Percentiles rank a stretch among this genome's conserved stretches.
Evolutionary conservation across 2,797 vertebrate genomes (phyloP).

Genomic region (Hypotaenidia philippensis): DNA sequence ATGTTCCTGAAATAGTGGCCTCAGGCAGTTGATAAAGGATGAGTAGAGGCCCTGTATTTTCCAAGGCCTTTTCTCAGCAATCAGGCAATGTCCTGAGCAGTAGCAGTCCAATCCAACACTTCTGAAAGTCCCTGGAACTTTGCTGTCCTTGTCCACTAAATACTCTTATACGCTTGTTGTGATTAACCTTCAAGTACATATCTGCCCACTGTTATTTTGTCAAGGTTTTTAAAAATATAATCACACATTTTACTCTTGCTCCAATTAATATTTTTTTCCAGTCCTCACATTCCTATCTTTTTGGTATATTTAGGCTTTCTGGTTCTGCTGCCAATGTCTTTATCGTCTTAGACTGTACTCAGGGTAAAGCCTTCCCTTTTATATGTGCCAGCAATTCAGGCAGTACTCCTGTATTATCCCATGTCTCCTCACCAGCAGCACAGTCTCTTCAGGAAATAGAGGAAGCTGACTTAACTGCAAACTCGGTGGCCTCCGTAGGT

Average conservation of each 20-base stretch:
- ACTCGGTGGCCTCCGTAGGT: background rate
- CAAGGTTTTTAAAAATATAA: background rate
- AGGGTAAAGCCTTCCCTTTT: background rate
- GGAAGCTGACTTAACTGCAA: background rate
- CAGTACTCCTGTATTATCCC: background rate
- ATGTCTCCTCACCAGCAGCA: background rate
- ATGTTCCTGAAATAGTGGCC: background rate
- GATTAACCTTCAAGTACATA: background rate
- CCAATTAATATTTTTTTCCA: background rate
- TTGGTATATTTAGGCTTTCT: background rate
- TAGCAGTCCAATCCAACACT: background rate
- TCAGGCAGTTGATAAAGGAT: background rate
- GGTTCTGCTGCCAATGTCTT: background rate
- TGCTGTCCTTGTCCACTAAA: background rate
- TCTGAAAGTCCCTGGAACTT: background rate
- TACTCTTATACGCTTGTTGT: background rate
- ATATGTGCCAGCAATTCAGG: background rate
- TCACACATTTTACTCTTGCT: background rate
- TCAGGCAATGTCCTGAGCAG: background rate
- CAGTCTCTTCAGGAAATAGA: background rate
- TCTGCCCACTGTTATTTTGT: background rate
- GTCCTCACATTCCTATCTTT: background rate
- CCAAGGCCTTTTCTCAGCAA: background rate
- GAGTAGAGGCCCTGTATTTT: background rate
- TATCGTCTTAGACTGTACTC: background rate